Evolutionary conservation across 2,888 invertebrate species (phyloP).

Genomic region (Athalia cordata): DNA sequence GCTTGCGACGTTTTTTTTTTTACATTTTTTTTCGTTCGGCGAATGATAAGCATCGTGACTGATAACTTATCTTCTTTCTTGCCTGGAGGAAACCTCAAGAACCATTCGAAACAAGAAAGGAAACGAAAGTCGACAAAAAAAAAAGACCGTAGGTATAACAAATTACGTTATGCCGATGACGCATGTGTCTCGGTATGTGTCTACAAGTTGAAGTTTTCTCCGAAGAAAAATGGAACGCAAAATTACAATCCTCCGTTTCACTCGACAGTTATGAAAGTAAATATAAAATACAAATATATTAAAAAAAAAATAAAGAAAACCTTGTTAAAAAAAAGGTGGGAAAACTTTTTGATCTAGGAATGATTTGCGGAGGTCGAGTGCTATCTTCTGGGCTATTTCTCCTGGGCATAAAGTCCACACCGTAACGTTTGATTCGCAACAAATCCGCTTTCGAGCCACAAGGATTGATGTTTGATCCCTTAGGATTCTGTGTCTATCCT

Average conservation of each 20-base stretch:
- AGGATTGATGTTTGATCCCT: slow-evolving; percentile 42
- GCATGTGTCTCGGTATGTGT: too few relatives aligned
- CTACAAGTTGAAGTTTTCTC: too few relatives aligned
- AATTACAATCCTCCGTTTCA: too few relatives aligned
- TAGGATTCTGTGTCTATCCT: slow-evolving; percentile 32
- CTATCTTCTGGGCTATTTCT: slow-evolving; percentile 30
- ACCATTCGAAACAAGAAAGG: too few relatives aligned
- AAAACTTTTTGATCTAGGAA: slow-evolving; percentile 5
- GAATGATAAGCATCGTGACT: not conserved
- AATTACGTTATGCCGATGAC: too few relatives aligned
- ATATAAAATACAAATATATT: not conserved
- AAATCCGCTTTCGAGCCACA: slow-evolving; percentile 36
- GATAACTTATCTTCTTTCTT: not conserved
- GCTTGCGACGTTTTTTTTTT: not conserved
- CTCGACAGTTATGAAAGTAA: too few relatives aligned
- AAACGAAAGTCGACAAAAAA: too few relatives aligned
- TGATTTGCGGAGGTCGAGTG: slow-evolving; percentile 17
- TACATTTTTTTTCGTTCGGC: not conserved
- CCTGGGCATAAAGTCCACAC: slow-evolving; percentile 36
- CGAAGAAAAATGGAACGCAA: too few relatives aligned
- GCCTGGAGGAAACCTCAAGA: not conserved
- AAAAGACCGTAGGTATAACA: too few relatives aligned
- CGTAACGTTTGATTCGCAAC: slow-evolving; percentile 43
- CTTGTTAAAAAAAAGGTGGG: not conserved
- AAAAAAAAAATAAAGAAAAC: not conserved